phyloP scores from a whole-genome alignment of 2,888 invertebrate species.

The Latrodectus hesperus region DNA sequence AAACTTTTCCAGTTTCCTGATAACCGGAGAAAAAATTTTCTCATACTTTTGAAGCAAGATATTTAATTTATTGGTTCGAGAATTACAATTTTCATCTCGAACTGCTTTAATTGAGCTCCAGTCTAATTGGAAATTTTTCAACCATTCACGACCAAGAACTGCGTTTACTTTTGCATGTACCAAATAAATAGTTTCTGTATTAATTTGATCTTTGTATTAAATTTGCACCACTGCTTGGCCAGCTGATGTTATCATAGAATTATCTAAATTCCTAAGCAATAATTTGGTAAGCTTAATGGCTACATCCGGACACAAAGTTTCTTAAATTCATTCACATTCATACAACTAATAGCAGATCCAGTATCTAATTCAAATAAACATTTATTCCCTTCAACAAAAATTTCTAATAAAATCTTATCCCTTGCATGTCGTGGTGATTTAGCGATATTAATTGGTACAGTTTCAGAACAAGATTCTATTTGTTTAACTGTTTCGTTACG shows the following conservation, averaged over 20 bases:
- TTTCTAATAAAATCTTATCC: conserved; percentile 54
- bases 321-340: too few relatives aligned
- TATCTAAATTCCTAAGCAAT: conserved; percentile 54
- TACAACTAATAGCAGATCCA: too few relatives aligned
- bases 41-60: conserved; percentile 48
- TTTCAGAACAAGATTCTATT: conserved; percentile 53
- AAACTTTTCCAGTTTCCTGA: conserved; percentile 40
- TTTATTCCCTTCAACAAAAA: conserved; percentile 56
- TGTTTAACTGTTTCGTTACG: conserved; percentile 56
- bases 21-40: conserved; percentile 39
- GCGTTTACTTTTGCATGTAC: conserved; percentile 51
- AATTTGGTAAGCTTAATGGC: conserved; percentile 54
- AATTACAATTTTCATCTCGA: conserved; percentile 49
- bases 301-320: too few relatives aligned
- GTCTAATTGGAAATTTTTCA: too few relatives aligned
- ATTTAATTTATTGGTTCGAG: conserved; percentile 53
- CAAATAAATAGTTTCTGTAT: conserved; percentile 55
- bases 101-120: conserved; percentile 52
- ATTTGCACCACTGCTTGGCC: conserved; percentile 50
- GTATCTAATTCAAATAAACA: too few relatives aligned
- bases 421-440: conserved; percentile 56
- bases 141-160: conserved; percentile 52
- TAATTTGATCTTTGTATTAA: conserved; percentile 55
- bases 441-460: conserved; percentile 51
- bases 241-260: conserved; percentile 52